A percentile compares a stretch with the other conserved stretches of the same genome.
Conservation (phyloP, 2,797 vertebrate species). For the Myotis vivesi region DNA sequence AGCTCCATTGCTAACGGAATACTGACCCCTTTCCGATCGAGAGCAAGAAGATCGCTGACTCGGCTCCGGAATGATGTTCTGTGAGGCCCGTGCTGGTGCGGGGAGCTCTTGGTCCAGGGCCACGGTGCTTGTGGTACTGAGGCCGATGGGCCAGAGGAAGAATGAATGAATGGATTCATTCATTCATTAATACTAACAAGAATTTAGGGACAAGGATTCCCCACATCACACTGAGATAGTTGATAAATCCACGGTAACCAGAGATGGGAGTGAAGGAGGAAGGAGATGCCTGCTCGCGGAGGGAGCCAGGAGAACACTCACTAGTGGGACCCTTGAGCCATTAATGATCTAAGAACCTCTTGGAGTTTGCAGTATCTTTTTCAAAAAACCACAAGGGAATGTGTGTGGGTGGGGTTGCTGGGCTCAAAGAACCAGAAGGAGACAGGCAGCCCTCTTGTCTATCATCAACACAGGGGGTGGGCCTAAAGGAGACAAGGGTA, state of each 20-base stretch:
- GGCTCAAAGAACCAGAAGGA: not conserved
- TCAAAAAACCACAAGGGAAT: not conserved
- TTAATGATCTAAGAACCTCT: not conserved
- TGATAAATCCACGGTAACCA: not conserved
- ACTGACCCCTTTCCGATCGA: not conserved
- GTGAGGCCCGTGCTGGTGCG: not conserved
- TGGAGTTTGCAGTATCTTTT: not conserved
- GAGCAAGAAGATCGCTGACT: not conserved
- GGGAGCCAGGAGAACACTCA: fast-evolving
- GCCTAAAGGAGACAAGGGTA: too few species aligned
- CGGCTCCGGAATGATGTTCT: not conserved
- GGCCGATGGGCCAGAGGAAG: not conserved
- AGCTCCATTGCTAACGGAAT: not conserved
- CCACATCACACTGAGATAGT: not conserved
- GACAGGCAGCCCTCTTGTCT: not conserved
- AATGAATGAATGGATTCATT: not conserved
- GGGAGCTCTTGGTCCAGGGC: not conserved
- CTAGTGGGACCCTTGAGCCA: not conserved
- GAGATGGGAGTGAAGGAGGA: not conserved
- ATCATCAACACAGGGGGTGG: fast-evolving
- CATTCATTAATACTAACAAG: not conserved
- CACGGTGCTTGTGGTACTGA: not conserved
- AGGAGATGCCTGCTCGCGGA: fast-evolving
- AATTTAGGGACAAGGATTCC: not conserved
- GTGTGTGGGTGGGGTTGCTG: not conserved